phyloP scores from a whole-genome alignment of 1,140 invertebrate genomes.

The Tachypleus tridentatus region DNA sequence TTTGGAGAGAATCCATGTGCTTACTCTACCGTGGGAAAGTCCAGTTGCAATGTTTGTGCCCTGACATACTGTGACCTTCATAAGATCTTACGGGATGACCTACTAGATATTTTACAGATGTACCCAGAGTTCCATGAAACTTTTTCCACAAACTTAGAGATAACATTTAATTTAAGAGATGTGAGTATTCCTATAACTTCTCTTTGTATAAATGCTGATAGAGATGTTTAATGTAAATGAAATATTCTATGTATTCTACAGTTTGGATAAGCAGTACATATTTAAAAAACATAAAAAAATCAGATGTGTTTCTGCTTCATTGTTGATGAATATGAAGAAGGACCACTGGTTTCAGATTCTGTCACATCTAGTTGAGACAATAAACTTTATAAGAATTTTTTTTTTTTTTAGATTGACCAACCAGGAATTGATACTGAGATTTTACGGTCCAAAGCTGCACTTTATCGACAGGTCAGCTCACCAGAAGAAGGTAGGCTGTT shows the following conservation, averaged over 20 bases:
- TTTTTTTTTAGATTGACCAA: slow-evolving; percentile 47
- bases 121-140: slow-evolving; percentile 92
- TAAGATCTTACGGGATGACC: slow-evolving; percentile 89
- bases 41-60: slow-evolving; percentile 94
- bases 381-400: too few relatives aligned
- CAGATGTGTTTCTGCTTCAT: too few relatives aligned
- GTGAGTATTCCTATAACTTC: slow-evolving; percentile 43
- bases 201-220: not conserved
- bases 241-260: too few relatives aligned
- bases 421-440: slow-evolving; percentile 48
- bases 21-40: slow-evolving; percentile 85
- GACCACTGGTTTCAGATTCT: too few relatives aligned
- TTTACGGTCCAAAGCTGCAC: slow-evolving; percentile 20
- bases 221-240: too few relatives aligned
- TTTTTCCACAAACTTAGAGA: slow-evolving; percentile 86
- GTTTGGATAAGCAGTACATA: too few relatives aligned
- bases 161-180: slow-evolving; percentile 93
- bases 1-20: slow-evolving; percentile 93
- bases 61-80: slow-evolving; percentile 98
- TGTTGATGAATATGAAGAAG: too few relatives aligned
- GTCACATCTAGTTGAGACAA: too few relatives aligned
- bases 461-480: slow-evolving; percentile 11
- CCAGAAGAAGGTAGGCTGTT: slow-evolving; percentile 2
- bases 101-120: slow-evolving; percentile 91
- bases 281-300: too few relatives aligned